phyloP scores from a whole-genome alignment of 2,888 invertebrate species.

The Lasioglossum malachurum region DNA sequence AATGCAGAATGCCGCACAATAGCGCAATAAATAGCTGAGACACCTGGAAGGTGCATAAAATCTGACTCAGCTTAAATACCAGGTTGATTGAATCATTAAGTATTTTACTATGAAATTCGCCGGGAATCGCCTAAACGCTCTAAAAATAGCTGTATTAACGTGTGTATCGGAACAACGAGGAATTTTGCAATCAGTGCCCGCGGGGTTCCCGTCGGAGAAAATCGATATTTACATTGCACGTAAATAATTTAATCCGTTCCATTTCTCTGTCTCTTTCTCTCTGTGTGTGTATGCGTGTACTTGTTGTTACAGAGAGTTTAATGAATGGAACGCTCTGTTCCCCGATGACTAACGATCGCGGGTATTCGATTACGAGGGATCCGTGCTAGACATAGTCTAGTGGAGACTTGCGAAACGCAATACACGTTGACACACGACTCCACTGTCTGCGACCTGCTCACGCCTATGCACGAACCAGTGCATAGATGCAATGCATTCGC shows the following conservation, averaged over 20 bases:
- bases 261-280: neutral
- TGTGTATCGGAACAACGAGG: neutral
- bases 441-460: constrained; percentile 70
- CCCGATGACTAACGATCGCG: constrained; percentile 59
- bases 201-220: neutral
- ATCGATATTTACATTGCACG: constrained; percentile 7
- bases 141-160: neutral
- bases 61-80: neutral
- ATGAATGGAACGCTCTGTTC: constrained; percentile 59
- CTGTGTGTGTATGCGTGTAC: neutral
- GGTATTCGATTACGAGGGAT: constrained; percentile 64
- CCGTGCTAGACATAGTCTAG: constrained; percentile 66
- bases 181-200: neutral
- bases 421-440: constrained; percentile 72
- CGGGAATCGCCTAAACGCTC: neutral
- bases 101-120: neutral
- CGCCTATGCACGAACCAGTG: constrained; percentile 68
- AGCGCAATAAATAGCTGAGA: constrained; percentile 5
- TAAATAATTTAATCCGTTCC: constrained; percentile 25
- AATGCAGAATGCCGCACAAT: constrained; percentile 10
- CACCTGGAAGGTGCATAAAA: constrained; percentile 15
- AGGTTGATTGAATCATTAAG: neutral
- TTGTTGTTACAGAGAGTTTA: constrained; percentile 39
- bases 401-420: constrained; percentile 71
- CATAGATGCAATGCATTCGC: constrained; percentile 54